Percentiles rank a stretch among this genome's conserved stretches.
Conservation (phyloP, 2,888 invertebrate genomes). For the Tenthredo livida region DNA sequence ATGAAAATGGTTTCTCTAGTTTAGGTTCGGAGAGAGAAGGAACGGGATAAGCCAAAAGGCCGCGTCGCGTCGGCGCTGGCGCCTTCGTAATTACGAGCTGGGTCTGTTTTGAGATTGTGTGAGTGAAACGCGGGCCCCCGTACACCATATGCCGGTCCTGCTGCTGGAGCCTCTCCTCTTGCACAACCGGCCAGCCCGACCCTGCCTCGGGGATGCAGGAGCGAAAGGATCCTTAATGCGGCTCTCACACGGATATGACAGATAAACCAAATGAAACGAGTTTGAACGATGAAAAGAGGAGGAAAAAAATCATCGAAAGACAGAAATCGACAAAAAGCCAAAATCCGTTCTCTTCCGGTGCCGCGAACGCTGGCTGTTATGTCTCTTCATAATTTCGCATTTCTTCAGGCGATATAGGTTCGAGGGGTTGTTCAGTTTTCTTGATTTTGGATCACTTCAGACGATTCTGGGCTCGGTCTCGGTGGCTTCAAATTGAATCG, state of each 20-base stretch:
- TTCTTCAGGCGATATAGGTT: no score
- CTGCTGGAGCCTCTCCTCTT: conserved; percentile 59
- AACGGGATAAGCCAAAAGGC: conserved; percentile 44
- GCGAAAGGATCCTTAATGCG: conserved; percentile 19
- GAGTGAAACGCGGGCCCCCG: conserved; percentile 55
- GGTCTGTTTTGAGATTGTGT: conserved; percentile 39
- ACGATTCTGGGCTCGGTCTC: background rate
- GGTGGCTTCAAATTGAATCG: background rate
- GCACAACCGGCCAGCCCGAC: conserved; percentile 56
- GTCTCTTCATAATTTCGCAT: no score
- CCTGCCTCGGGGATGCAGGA: conserved; percentile 38
- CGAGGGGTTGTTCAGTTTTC: no score
- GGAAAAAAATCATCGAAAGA: background rate
- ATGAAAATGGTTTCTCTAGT: background rate
- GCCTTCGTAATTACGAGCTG: conserved; percentile 49
- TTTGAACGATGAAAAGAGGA: background rate
- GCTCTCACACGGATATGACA: background rate
- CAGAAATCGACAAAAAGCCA: background rate
- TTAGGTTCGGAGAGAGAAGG: background rate
- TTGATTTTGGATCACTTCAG: background rate
- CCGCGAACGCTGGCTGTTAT: background rate
- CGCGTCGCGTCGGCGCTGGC: conserved; percentile 29
- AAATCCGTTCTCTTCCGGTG: background rate
- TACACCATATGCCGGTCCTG: conserved; percentile 69
- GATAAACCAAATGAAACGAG: conserved; percentile 14